Conservation (phyloP, 2,797 vertebrate species). For the Oreortyx pictus region DNA sequence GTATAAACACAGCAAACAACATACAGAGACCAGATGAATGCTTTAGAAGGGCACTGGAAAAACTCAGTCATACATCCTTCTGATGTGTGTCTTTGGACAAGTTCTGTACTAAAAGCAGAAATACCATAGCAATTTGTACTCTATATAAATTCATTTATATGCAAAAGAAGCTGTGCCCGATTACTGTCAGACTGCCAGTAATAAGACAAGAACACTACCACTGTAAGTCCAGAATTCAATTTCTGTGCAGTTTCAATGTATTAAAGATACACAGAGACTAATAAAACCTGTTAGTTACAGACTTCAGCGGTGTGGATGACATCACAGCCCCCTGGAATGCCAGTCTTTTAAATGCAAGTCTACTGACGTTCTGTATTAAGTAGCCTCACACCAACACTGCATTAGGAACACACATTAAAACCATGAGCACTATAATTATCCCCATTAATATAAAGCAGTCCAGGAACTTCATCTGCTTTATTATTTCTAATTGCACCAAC, state of each 20-base stretch:
- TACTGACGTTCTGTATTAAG: not conserved
- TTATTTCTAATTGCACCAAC: not conserved
- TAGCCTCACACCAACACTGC: not conserved
- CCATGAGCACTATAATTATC: not conserved
- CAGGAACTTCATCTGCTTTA: not conserved
- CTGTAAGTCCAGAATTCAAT: not conserved
- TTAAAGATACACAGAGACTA: not conserved
- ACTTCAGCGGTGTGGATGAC: not conserved
- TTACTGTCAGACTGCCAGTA: not conserved
- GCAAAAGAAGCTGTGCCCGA: not conserved
- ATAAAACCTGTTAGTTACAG: not conserved
- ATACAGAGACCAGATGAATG: not conserved
- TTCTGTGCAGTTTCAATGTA: not conserved
- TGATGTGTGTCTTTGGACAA: not conserved
- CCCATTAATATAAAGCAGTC: not conserved
- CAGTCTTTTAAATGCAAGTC: not conserved
- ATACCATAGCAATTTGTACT: not conserved
- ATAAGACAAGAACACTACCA: not conserved
- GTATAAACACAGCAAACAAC: not conserved
- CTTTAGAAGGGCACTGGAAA: not conserved
- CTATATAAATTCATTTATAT: not conserved
- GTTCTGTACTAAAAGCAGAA: not conserved
- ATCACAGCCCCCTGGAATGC: not conserved
- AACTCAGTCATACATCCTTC: not conserved
- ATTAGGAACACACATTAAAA: not conserved